These are phyloP conservation scores for Rissa tridactyla DNA, from an alignment of 2,113 vertebrate genomes.

Conservation along the genomic window DNA sequence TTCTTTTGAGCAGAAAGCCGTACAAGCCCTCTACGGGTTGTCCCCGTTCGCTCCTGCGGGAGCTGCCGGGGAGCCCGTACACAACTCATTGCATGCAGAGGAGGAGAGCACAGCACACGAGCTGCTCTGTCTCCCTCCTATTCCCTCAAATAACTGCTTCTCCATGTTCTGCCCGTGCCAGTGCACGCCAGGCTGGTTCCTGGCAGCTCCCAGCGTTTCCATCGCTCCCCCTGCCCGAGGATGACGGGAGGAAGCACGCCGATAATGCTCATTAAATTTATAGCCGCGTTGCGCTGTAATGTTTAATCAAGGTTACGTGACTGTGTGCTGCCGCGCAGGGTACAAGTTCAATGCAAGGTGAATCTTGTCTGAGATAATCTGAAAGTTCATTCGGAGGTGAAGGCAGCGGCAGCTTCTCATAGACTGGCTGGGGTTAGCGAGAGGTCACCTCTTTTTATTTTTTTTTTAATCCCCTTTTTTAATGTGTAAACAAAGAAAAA, in stretches of 20 bases:
- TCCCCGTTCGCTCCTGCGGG: rapidly evolving
- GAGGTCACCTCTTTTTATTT: constrained; percentile 60
- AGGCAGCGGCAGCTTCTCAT: constrained; percentile 73
- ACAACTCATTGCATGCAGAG: not conserved
- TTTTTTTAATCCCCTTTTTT: constrained; percentile 34
- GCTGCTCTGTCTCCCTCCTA: not conserved
- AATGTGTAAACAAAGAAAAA: constrained; percentile 70
- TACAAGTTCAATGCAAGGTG: constrained; percentile 85
- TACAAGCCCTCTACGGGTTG: rapidly evolving
- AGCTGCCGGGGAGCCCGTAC: not conserved
- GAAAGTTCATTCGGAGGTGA: constrained; percentile 87
- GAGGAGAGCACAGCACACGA: not conserved
- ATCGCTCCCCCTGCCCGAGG: not conserved
- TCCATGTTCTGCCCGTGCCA: rapidly evolving
- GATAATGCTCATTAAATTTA: constrained; percentile 68
- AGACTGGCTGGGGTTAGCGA: constrained; percentile 71
- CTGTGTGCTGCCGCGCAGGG: constrained; percentile 63
- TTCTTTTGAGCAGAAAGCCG: rapidly evolving
- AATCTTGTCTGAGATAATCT: constrained; percentile 81
- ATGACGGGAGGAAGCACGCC: constrained; percentile 57
- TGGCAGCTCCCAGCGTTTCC: not conserved
- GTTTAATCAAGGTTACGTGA: constrained; percentile 78
- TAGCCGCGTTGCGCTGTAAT: constrained; percentile 54
- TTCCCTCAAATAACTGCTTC: not conserved
- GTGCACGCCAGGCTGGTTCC: not conserved